phyloP scores from a whole-genome alignment of 1,140 invertebrate genomes.

The Zaprionus kolodkinae region DNA sequence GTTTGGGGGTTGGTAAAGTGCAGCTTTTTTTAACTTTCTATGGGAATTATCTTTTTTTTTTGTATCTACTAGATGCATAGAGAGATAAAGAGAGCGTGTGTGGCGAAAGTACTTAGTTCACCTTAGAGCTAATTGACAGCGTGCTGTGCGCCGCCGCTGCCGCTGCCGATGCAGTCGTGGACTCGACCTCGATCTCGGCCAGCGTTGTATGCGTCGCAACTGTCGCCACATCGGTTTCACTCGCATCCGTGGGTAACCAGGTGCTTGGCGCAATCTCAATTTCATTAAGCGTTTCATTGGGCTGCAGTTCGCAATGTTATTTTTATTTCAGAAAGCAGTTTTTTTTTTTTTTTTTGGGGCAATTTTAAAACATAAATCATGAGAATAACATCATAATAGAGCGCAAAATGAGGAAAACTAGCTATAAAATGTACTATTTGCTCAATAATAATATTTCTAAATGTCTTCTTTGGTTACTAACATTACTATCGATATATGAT shows the following conservation, averaged over 20 bases:
- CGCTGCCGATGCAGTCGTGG: constrained; percentile 41
- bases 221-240: constrained; percentile 26
- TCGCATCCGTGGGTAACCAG: constrained; percentile 35
- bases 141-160: constrained; percentile 49
- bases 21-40: constrained; percentile 27
- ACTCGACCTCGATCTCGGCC: constrained; percentile 48
- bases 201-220: constrained; percentile 32
- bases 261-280: constrained; percentile 35
- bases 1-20: constrained; percentile 8
- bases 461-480: neutral
- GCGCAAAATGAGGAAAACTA: neutral
- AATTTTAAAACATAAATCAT: neutral
- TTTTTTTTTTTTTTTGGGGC: neutral
- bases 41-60: constrained; percentile 7
- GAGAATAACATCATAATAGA: constrained; percentile 1
- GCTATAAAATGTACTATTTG: neutral
- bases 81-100: neutral
- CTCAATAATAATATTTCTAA: neutral
- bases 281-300: constrained; percentile 22
- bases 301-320: constrained; percentile 36
- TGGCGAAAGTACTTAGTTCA: constrained; percentile 32
- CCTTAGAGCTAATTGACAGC: constrained; percentile 48
- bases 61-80: constrained; percentile 11
- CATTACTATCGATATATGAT: neutral
- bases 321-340: neutral